Conservation (phyloP, 2,113 vertebrate genomes). For the Recurvirostra avosetta region DNA sequence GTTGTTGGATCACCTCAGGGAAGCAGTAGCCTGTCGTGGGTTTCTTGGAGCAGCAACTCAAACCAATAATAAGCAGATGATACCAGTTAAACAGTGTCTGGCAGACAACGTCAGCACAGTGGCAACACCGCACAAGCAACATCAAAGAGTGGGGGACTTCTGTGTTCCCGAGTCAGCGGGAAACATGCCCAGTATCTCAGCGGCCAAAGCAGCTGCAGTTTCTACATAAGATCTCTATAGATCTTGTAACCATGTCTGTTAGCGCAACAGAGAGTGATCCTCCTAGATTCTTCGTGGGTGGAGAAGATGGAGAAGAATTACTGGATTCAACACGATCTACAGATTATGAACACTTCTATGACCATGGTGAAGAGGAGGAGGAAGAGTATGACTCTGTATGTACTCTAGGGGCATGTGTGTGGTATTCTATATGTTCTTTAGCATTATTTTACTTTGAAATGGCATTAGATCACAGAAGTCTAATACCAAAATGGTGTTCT, state of each 20-base stretch:
- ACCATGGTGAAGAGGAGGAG: conserved; percentile 84
- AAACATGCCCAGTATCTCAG: conserved; percentile 47
- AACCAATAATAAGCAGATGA: conserved; percentile 50
- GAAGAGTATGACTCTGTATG: conserved; percentile 89
- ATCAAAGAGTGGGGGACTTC: not conserved
- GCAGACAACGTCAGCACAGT: conserved; percentile 34
- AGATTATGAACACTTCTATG: conserved; percentile 80
- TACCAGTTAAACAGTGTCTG: conserved; percentile 51
- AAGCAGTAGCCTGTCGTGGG: not conserved
- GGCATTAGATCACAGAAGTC: not conserved
- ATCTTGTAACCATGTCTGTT: conserved; percentile 69
- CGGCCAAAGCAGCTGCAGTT: not conserved
- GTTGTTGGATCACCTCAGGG: conserved; percentile 3
- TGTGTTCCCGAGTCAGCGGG: not conserved
- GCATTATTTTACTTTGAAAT: not conserved
- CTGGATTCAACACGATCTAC: conserved; percentile 73
- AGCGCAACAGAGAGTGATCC: conserved; percentile 73
- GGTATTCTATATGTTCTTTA: not conserved
- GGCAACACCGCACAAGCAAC: not conserved
- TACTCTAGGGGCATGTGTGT: not conserved
- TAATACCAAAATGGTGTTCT: not conserved
- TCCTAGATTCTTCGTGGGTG: conserved; percentile 85
- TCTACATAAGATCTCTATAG: conserved; percentile 40
- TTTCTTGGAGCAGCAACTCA: conserved; percentile 11
- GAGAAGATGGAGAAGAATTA: conserved; percentile 82